A percentile compares a stretch with the other conserved stretches of the same genome.
phyloP scores from a whole-genome alignment of 2,888 invertebrate species.

The Limnephilus rhombicus region DNA sequence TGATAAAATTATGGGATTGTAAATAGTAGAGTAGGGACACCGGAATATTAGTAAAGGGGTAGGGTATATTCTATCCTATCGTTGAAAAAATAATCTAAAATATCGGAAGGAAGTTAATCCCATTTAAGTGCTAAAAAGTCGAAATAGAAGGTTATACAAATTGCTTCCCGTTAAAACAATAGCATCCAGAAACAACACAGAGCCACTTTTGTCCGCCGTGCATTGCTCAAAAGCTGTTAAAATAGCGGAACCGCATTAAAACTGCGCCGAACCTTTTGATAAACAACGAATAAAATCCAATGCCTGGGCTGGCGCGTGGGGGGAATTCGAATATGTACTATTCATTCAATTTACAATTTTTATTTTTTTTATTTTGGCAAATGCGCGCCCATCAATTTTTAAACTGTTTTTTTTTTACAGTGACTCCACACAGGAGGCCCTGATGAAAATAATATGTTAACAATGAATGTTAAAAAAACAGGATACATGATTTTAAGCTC shows the following conservation, averaged over 20 bases:
- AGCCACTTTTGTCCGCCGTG: constrained; percentile 32
- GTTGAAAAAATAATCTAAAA: not conserved
- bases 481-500: too few species aligned
- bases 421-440: too few species aligned
- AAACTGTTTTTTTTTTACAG: not conserved
- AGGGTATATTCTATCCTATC: not conserved
- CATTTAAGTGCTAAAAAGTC: constrained; percentile 13
- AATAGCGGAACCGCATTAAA: constrained; percentile 52
- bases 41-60: too few species aligned
- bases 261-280: constrained; percentile 45
- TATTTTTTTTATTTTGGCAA: not conserved
- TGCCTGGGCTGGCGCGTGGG: constrained; percentile 12
- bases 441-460: too few species aligned
- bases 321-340: not conserved
- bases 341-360: not conserved
- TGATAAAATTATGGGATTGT: too few species aligned
- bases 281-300: constrained; percentile 48
- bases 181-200: constrained; percentile 43
- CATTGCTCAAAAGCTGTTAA: constrained; percentile 54
- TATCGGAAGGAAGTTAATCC: not conserved
- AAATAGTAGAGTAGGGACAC: too few species aligned
- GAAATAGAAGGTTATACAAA: constrained; percentile 13
- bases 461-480: too few species aligned
- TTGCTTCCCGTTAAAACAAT: constrained; percentile 38
- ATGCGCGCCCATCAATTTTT: too few species aligned